Evolutionary conservation across 2,888 invertebrate genomes (phyloP).

Genomic region (Chrysotoxum bicinctum): DNA sequence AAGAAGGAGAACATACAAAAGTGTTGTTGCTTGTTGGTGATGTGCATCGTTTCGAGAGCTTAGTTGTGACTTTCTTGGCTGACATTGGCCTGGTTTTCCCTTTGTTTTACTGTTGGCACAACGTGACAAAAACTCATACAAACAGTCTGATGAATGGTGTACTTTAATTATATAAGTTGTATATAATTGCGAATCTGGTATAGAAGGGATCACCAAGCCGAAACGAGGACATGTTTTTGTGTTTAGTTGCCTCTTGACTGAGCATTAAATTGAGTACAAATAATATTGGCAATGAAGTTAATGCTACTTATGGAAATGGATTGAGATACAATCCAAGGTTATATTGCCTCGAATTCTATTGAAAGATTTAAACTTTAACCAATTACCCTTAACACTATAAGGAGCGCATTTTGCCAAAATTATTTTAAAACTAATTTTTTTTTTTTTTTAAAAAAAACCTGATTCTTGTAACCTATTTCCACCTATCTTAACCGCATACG

Average conservation of each 20-base stretch:
- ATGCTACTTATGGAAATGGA: too few relatives aligned
- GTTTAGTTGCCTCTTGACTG: constrained; percentile 29
- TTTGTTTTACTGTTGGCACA: neutral
- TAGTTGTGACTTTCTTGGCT: constrained; percentile 21
- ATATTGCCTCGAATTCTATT: too few relatives aligned
- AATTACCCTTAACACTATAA: too few relatives aligned
- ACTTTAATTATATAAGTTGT: constrained; percentile 14
- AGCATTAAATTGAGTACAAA: constrained; percentile 7
- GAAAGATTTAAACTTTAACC: too few relatives aligned
- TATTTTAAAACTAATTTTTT: too few relatives aligned
- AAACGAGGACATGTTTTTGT: constrained; percentile 1
- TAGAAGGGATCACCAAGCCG: constrained; percentile 4
- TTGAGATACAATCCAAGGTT: too few relatives aligned
- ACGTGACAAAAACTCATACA: neutral
- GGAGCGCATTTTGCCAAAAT: too few relatives aligned
- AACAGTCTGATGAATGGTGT: neutral
- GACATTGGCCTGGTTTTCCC: constrained; percentile 57
- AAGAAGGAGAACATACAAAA: constrained; percentile 21
- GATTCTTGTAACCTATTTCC: too few relatives aligned
- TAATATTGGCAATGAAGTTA: constrained; percentile 29
- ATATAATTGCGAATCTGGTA: neutral
- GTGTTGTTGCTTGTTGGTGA: neutral
- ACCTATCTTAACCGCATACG: too few relatives aligned
- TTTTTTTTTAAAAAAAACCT: too few relatives aligned
- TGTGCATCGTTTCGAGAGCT: constrained; percentile 25